phyloP scores from a whole-genome alignment of 2,113 vertebrate genomes.

The Acanthochromis polyacanthus region DNA sequence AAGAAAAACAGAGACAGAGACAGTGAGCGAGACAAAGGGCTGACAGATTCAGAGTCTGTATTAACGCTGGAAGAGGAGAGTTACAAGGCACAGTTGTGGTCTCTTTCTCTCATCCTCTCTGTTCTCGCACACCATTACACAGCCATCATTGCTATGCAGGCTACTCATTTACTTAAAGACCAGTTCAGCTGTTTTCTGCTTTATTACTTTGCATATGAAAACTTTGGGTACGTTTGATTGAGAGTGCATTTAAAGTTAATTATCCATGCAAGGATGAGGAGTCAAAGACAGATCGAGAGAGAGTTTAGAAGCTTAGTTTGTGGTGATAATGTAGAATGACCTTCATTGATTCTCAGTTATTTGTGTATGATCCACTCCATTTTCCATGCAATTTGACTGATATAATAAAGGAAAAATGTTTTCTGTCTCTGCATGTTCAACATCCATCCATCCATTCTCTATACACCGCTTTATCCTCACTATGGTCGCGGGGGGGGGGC shows the following conservation, averaged over 20 bases:
- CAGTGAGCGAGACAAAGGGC: slow-evolving; percentile 45
- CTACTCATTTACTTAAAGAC: slow-evolving; percentile 39
- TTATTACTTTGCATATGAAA: slow-evolving; percentile 52
- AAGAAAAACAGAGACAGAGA: slow-evolving; percentile 36
- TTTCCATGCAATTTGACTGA: background rate
- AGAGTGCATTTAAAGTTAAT: slow-evolving; percentile 47
- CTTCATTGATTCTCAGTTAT: background rate
- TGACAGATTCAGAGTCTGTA: slow-evolving; percentile 39
- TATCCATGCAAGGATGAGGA: slow-evolving; percentile 15
- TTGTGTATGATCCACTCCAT: background rate
- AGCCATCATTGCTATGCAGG: slow-evolving; percentile 40
- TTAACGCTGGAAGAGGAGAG: slow-evolving; percentile 33
- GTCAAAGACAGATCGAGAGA: background rate
- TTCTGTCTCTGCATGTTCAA: background rate
- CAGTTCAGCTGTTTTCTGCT: slow-evolving; percentile 32
- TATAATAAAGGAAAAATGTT: background rate
- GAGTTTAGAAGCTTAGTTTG: background rate
- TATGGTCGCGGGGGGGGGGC: too few relatives aligned
- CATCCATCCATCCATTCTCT: too few relatives aligned
- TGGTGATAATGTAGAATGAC: background rate
- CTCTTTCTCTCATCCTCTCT: background rate
- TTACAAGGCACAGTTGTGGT: slow-evolving; percentile 21
- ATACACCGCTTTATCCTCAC: too few relatives aligned
- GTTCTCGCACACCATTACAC: slow-evolving; percentile 44
- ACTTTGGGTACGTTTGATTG: slow-evolving; percentile 40